Evolutionary conservation across 2,113 vertebrate species (phyloP).

Genomic region (Labeo rohita): DNA sequence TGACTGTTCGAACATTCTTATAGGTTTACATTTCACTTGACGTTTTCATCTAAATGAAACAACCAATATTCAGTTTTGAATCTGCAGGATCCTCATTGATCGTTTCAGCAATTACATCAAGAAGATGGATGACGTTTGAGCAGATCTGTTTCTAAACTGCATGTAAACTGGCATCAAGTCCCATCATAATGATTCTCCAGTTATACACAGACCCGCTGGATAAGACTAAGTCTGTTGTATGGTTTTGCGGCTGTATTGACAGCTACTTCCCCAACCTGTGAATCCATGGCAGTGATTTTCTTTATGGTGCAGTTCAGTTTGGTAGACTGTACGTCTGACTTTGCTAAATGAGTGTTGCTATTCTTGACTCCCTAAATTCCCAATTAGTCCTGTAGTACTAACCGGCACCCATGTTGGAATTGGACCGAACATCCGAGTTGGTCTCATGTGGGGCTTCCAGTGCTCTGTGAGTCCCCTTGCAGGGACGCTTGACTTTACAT

Average conservation of each 20-base stretch:
- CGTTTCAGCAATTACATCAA: slow-evolving; percentile 12
- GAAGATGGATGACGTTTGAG: neutral
- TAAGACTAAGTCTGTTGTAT: slow-evolving; percentile 16
- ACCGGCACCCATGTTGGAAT: neutral
- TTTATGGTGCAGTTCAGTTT: slow-evolving; percentile 44
- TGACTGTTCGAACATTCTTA: slow-evolving; percentile 40
- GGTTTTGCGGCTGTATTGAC: neutral
- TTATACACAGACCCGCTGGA: slow-evolving; percentile 27
- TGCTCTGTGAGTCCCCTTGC: slow-evolving; percentile 38
- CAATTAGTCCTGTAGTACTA: slow-evolving; percentile 4
- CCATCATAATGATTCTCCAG: slow-evolving; percentile 48
- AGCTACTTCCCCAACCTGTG: slow-evolving; percentile 28
- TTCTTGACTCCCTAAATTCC: slow-evolving; percentile 24
- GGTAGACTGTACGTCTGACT: slow-evolving; percentile 42
- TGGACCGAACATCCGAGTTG: slow-evolving; percentile 34
- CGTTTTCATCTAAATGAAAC: slow-evolving; percentile 18
- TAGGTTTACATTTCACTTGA: slow-evolving; percentile 38
- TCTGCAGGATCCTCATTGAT: slow-evolving; percentile 16
- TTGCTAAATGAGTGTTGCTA: slow-evolving; percentile 28
- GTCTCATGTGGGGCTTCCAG: slow-evolving; percentile 37
- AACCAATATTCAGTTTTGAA: slow-evolving; percentile 20
- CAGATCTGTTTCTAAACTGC: slow-evolving; percentile 23
- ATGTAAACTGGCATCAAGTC: slow-evolving; percentile 52
- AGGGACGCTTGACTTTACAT: slow-evolving; percentile 22
- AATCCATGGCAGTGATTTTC: slow-evolving; percentile 26